A percentile compares a stretch with the other conserved stretches of the same genome.
Conservation (phyloP, 2,113 vertebrate genomes). For the Nothoprocta perdicaria region DNA sequence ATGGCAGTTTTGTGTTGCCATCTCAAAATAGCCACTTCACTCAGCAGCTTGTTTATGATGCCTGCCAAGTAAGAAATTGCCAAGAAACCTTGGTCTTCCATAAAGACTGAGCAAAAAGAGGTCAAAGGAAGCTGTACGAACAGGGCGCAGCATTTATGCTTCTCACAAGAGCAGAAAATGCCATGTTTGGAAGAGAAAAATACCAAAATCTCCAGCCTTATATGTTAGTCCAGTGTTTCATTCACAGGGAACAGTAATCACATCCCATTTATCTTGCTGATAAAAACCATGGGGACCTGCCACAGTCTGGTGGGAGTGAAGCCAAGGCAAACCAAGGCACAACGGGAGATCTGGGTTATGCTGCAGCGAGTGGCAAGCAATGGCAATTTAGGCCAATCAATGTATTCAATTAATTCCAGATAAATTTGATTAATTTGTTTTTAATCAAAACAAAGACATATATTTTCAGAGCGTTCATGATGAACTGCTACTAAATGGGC, state of each 20-base stretch:
- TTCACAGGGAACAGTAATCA: constrained; percentile 1
- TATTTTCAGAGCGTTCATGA: background rate
- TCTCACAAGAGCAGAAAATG: background rate
- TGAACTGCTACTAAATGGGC: background rate
- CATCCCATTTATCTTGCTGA: constrained; percentile 17
- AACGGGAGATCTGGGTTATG: background rate
- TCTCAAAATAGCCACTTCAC: background rate
- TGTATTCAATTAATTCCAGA: constrained; percentile 15
- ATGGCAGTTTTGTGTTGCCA: background rate
- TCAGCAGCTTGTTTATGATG: background rate
- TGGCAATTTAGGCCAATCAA: constrained; percentile 23
- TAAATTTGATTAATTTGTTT: constrained; percentile 9
- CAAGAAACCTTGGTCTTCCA: background rate
- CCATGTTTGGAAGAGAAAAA: background rate
- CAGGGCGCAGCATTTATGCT: background rate
- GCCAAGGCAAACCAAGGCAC: constrained; percentile 50
- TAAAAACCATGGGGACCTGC: constrained; percentile 20
- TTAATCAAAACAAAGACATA: constrained; percentile 27
- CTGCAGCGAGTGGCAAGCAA: background rate
- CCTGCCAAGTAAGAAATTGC: background rate
- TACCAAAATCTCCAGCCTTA: constrained; percentile 1
- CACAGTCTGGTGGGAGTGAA: background rate
- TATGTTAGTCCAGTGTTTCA: background rate
- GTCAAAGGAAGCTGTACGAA: background rate
- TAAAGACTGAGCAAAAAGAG: background rate